Evolutionary conservation across 2,113 vertebrate genomes (phyloP).

Genomic region (Tetraodon nigroviridis): DNA sequence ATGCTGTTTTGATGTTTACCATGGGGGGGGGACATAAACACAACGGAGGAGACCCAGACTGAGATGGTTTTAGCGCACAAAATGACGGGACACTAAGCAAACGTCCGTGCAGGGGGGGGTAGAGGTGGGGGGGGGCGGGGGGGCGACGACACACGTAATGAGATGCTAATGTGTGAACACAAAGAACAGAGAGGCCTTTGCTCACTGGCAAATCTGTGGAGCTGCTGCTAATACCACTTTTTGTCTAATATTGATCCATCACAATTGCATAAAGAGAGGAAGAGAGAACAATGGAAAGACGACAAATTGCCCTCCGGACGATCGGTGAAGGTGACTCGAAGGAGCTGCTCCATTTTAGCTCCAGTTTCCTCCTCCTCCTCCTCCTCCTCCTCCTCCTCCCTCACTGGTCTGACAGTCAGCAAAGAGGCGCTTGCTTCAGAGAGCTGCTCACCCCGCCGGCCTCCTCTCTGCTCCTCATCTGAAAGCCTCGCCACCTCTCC

Average conservation of each 20-base stretch:
- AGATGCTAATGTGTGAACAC: conserved; percentile 65
- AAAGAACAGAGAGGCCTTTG: conserved; percentile 58
- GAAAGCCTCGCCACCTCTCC: conserved; percentile 49
- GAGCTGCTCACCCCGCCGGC: conserved; percentile 54
- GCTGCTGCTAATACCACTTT: conserved; percentile 52
- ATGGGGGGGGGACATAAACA: conserved; percentile 30
- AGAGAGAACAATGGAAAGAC: conserved; percentile 36
- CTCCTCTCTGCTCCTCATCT: conserved; percentile 42
- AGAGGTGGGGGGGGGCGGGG: no score
- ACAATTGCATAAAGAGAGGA: conserved; percentile 59
- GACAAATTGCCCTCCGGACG: conserved; percentile 59
- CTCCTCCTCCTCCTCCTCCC: conserved; percentile 26
- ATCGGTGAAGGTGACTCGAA: conserved; percentile 69
- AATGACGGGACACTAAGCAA: conserved; percentile 15
- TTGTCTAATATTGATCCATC: conserved; percentile 58
- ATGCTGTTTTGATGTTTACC: conserved; percentile 69
- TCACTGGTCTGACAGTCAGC: conserved; percentile 31
- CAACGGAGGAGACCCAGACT: conserved; percentile 2
- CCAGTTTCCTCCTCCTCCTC: conserved; percentile 42
- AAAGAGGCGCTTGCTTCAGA: conserved; percentile 71
- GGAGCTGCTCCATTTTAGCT: conserved; percentile 66
- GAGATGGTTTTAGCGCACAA: conserved; percentile 15
- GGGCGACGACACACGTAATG: conserved; percentile 58
- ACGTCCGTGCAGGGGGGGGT: no score
- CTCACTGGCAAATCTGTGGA: conserved; percentile 58